These are phyloP conservation scores for Trissolcus basalis DNA, from an alignment of 1,140 invertebrate species.

Conservation along the genomic window DNA sequence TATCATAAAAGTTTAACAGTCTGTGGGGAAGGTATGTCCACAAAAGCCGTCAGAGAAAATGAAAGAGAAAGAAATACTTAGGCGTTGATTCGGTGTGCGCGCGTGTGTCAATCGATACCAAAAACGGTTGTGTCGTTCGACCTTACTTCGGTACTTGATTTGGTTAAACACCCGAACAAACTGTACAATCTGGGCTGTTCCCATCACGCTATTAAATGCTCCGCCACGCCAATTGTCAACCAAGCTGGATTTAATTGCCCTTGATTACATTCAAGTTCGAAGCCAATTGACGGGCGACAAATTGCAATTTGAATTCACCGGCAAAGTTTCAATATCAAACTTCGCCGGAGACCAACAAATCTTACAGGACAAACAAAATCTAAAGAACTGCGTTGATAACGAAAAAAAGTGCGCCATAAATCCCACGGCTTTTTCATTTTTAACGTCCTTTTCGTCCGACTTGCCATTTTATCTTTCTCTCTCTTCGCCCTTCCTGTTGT, in stretches of 20 bases:
- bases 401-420: neutral
- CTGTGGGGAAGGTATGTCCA: no score
- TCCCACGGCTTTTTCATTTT: neutral
- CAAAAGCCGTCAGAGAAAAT: no score
- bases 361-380: no score
- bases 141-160: conserved; percentile 26
- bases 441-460: neutral
- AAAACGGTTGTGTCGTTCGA: conserved; percentile 24
- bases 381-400: no score
- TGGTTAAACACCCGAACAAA: conserved; percentile 12
- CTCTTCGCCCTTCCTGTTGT: no score
- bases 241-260: conserved; percentile 9
- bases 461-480: conserved; percentile 9
- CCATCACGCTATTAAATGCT: conserved; percentile 35
- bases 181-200: conserved; percentile 26
- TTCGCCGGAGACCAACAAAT: no score
- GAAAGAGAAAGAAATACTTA: neutral
- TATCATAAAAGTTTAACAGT: no score
- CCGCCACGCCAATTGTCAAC: conserved; percentile 24
- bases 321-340: neutral
- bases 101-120: conserved; percentile 22
- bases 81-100: neutral
- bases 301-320: neutral
- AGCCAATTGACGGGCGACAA: neutral
- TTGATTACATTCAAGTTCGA: conserved; percentile 2